These are phyloP conservation scores for Elgonia sp. DNA, from an alignment of 2,888 invertebrate species.

Conservation along the genomic window DNA sequence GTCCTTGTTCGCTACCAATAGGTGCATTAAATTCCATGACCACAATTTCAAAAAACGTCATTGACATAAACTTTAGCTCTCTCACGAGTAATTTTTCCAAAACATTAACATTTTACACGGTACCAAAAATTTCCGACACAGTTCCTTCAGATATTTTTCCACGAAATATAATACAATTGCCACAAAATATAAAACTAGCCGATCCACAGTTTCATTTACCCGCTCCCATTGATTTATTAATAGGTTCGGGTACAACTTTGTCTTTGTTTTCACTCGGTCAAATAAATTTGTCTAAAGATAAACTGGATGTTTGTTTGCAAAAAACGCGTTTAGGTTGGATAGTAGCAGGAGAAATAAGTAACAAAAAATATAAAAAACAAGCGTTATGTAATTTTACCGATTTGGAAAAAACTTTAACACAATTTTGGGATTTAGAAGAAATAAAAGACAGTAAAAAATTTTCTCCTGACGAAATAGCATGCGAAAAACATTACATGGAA, in stretches of 20 bases:
- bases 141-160: slow-evolving; percentile 29
- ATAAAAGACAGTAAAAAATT: not conserved
- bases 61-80: not conserved
- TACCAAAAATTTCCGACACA: not conserved
- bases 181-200: slow-evolving; percentile 17
- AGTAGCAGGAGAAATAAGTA: not conserved
- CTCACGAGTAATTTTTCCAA: not conserved
- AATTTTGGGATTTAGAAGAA: slow-evolving; percentile 27
- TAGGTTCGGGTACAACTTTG: slow-evolving; percentile 16
- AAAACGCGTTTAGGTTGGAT: slow-evolving; percentile 17
- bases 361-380: no score
- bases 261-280: slow-evolving; percentile 32
- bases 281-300: not conserved
- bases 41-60: not conserved
- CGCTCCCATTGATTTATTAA: slow-evolving; percentile 18
- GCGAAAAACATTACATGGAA: slow-evolving; percentile 13
- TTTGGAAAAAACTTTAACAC: not conserved
- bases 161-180: not conserved
- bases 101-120: slow-evolving; percentile 5
- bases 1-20: slow-evolving; percentile 6
- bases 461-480: slow-evolving; percentile 7
- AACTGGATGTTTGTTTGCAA: not conserved
- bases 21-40: slow-evolving; percentile 8
- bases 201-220: slow-evolving; percentile 37
- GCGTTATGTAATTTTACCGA: no score